Percentiles rank a stretch among this genome's conserved stretches.
These are phyloP conservation scores for Radopholus similis DNA, from an alignment of 1,140 invertebrate species.

Conservation along the genomic window DNA sequence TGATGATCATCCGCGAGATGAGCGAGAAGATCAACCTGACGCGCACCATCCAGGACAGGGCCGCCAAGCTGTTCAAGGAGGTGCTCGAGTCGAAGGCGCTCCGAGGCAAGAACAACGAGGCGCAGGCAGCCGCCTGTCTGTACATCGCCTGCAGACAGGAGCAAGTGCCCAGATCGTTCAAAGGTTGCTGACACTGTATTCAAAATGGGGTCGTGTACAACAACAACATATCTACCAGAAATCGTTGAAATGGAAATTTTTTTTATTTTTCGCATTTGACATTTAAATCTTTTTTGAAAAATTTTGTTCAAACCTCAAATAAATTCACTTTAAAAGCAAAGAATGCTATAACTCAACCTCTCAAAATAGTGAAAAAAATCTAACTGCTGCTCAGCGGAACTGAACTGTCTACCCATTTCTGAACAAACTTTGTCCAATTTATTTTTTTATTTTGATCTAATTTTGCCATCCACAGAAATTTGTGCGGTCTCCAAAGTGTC, in stretches of 20 bases:
- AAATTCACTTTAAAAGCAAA: no score
- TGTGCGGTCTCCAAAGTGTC: slow-evolving; percentile 97
- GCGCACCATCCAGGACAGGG: slow-evolving; percentile 85
- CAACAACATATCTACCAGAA: background rate
- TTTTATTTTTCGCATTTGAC: no score
- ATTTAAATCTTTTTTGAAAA: no score
- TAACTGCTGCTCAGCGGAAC: no score
- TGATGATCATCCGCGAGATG: slow-evolving; percentile 93
- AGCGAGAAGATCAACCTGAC: slow-evolving; percentile 93
- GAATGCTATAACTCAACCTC: no score
- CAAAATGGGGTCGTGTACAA: background rate
- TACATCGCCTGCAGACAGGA: slow-evolving; percentile 98
- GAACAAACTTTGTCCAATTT: no score
- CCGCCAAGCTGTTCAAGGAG: slow-evolving; percentile 93
- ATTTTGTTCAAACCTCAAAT: no score
- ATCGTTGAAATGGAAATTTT: background rate
- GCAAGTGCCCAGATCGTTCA: slow-evolving; percentile 95
- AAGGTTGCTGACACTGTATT: slow-evolving; percentile 67
- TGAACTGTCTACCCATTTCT: no score
- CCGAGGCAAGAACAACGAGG: slow-evolving; percentile 90
- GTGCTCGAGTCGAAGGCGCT: slow-evolving; percentile 92
- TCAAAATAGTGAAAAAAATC: no score
- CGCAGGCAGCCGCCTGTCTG: slow-evolving; percentile 93
- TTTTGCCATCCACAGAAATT: slow-evolving; percentile 70
- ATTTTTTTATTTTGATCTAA: slow-evolving; percentile 15